Evolutionary conservation across 2,888 invertebrate genomes (phyloP).

Genomic region (Phania funesta): DNA sequence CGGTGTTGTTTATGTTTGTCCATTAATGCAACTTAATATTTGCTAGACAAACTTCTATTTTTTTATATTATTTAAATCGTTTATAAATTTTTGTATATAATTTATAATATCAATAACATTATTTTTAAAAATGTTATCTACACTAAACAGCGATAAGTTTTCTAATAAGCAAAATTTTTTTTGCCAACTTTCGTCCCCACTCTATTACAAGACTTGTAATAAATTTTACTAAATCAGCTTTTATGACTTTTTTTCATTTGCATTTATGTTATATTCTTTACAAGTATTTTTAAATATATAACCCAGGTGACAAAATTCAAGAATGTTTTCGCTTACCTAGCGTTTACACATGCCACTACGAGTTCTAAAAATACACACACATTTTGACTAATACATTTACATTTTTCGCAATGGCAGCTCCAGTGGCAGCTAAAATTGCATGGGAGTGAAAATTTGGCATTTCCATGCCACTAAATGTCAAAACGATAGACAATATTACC

Average conservation of each 20-base stretch:
- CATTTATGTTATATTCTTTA: conserved; percentile 9
- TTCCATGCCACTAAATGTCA: too few species aligned
- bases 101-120: too few species aligned
- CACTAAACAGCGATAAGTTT: too few species aligned
- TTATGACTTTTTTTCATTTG: neutral
- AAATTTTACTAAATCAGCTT: conserved; percentile 1
- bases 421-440: too few species aligned
- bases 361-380: too few species aligned
- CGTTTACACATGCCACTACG: too few species aligned
- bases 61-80: neutral
- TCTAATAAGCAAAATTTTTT: too few species aligned
- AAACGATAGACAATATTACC: too few species aligned
- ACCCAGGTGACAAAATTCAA: conserved; percentile 13
- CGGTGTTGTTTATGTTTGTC: neutral
- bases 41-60: neutral
- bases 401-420: too few species aligned
- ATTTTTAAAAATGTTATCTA: too few species aligned
- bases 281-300: conserved; percentile 1
- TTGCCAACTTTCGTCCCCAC: neutral
- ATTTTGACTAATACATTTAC: too few species aligned
- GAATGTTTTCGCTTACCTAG: conserved; percentile 7
- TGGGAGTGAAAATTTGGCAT: too few species aligned
- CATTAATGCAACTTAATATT: conserved; percentile 3
- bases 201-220: conserved; percentile 8
- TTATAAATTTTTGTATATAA: neutral